Evolutionary conservation across 2,888 invertebrate species (phyloP), one percentile per base, ranked within the genome.

Genomic region (Galerucella pusilla): DNA sequence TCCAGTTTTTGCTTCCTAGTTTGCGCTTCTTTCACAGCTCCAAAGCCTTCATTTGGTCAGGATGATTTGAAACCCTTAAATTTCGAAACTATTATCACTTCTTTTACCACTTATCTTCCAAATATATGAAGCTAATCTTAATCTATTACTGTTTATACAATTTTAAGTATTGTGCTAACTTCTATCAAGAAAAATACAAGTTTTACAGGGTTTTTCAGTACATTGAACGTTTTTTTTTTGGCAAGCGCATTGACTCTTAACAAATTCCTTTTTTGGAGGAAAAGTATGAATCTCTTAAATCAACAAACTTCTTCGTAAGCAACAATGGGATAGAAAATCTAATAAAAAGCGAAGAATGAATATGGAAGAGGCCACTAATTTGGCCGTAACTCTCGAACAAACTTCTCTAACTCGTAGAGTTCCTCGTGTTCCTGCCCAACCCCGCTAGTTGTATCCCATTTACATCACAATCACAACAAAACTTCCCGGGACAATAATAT

Each of bases 391-490:
- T 76, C 68, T 52, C 73, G 67, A 72, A 68, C 64, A 70, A 76
- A 76, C 75, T 76, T 73, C 73, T 69, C 42, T 25, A 71, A 76
- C 73, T 73, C 73, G 70, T 66, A 67, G 69, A 73, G 71, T 71
- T 75, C 68, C 59, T 67, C 61, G 71, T 57, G 63, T 68, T 67
- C 71, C 75, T 54, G 70, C 67, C 71, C 70, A 67, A 57, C 71
- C 76, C 73, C 68, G 64, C 57, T 73, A 76, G 73, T 76, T 76
- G 76, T 76, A 76, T 76, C 73, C 73, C 74, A 77, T 77, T 77
- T 77, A 75, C 77, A 77, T 77, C 74, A 77, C 77, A 77, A 77
- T 77, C 77, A 77, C 76, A 73, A 77, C 77, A 71, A 74, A 74
- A 77, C 77, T 77, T 72, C 70, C 65, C 73, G 73, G 77, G 70